These are phyloP conservation scores for Idaea dimidiata DNA, from an alignment of 2,888 invertebrate genomes.

Conservation along the genomic window DNA sequence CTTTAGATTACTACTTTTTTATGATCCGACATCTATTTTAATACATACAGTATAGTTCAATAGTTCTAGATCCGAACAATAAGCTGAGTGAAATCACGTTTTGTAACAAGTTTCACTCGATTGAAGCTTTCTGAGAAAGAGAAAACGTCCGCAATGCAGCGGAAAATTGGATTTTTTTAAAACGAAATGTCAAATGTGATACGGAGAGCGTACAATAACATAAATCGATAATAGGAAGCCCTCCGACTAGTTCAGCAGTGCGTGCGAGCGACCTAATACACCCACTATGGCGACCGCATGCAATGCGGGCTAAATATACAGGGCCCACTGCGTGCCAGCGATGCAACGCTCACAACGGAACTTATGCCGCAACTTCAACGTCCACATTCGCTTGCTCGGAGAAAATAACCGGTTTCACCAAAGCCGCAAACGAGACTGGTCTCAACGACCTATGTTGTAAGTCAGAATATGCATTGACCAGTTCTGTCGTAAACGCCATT, in stretches of 20 bases:
- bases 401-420: constrained; percentile 67
- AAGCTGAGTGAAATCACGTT: constrained; percentile 59
- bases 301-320: constrained; percentile 80
- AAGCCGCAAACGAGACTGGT: constrained; percentile 40
- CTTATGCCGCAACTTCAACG: constrained; percentile 72
- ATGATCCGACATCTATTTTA: too few species aligned
- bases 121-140: constrained; percentile 60
- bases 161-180: constrained; percentile 52
- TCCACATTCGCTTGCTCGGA: constrained; percentile 70
- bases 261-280: constrained; percentile 80
- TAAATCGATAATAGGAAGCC: constrained; percentile 80
- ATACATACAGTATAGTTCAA: constrained; percentile 27
- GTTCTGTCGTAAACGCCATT: constrained; percentile 58
- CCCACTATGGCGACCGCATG: constrained; percentile 69
- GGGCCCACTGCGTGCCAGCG: constrained; percentile 56
- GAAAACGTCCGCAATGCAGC: constrained; percentile 53
- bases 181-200: constrained; percentile 54
- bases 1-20: too few species aligned
- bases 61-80: constrained; percentile 39
- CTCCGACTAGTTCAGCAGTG: constrained; percentile 80
- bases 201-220: constrained; percentile 64
- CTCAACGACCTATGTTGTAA: constrained; percentile 39
- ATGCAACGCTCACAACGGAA: constrained; percentile 56
- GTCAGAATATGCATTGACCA: constrained; percentile 40
- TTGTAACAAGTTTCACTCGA: constrained; percentile 61